Percentiles rank a stretch among this genome's conserved stretches.
These are phyloP conservation scores for Paradisaea rubra DNA, from an alignment of 2,113 vertebrate genomes.

Conservation along the genomic window DNA sequence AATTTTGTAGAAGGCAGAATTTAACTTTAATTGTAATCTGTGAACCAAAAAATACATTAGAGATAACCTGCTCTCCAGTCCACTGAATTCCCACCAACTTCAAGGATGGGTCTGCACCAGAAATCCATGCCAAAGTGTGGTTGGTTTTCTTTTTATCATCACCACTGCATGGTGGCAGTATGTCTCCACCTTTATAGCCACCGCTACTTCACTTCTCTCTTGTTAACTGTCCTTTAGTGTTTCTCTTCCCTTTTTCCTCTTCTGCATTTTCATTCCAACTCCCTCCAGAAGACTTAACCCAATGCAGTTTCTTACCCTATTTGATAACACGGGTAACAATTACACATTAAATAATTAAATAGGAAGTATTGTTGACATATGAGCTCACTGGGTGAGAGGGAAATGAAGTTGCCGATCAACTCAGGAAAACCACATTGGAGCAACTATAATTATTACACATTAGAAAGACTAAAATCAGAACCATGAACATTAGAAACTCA, in stretches of 20 bases:
- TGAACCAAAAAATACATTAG: slow-evolving; percentile 46
- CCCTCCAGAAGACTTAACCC: background rate
- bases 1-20: slow-evolving; percentile 50
- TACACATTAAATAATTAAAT: background rate
- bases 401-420: background rate
- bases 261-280: background rate
- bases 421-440: background rate
- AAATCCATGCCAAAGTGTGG: background rate
- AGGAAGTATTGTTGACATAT: background rate
- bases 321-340: background rate
- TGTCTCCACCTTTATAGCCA: background rate
- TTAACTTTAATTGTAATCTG: slow-evolving; percentile 55
- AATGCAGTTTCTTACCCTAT: background rate
- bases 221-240: background rate
- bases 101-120: slow-evolving; percentile 35
- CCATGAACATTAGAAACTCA: background rate
- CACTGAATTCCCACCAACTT: slow-evolving; percentile 42
- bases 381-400: background rate
- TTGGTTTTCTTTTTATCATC: background rate
- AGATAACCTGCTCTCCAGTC: background rate
- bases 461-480: background rate
- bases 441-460: background rate
- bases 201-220: background rate
- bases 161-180: slow-evolving; percentile 19
- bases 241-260: background rate